phyloP scores from a whole-genome alignment of 2,113 vertebrate species.

The Chaetorhynchus papuensis region DNA sequence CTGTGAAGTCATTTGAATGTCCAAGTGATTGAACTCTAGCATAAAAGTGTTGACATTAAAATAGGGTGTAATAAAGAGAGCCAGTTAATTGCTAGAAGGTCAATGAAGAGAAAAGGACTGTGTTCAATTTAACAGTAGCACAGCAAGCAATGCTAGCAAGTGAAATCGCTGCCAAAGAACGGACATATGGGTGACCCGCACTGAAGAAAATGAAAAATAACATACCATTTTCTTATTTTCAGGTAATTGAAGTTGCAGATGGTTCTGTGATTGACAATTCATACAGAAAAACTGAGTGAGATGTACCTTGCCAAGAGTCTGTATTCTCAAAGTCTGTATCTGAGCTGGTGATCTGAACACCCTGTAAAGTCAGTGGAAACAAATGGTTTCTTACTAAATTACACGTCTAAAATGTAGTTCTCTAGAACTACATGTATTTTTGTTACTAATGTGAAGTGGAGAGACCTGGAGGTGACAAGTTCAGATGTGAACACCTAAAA shows the following conservation, averaged over 20 bases:
- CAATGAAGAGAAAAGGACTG: neutral
- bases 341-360: neutral
- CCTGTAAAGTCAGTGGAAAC: neutral
- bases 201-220: neutral
- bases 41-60: conserved; percentile 40
- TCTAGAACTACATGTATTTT: neutral
- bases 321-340: neutral
- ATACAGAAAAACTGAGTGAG: neutral
- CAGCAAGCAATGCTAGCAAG: neutral
- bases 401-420: neutral
- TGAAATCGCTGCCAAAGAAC: neutral
- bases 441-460: neutral
- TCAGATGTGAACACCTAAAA: neutral
- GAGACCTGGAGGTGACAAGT: neutral
- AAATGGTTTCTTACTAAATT: neutral
- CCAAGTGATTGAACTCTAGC: neutral
- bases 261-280: neutral
- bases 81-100: neutral
- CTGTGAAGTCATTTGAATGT: neutral
- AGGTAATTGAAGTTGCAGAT: neutral
- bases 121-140: neutral
- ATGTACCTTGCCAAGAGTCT: neutral
- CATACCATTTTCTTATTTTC: neutral
- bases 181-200: neutral
- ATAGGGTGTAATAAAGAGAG: conserved; percentile 11